Base-by-base conservation (phyloP, 2,888 invertebrate species). In the Galerucella nymphaeae region DNA sequence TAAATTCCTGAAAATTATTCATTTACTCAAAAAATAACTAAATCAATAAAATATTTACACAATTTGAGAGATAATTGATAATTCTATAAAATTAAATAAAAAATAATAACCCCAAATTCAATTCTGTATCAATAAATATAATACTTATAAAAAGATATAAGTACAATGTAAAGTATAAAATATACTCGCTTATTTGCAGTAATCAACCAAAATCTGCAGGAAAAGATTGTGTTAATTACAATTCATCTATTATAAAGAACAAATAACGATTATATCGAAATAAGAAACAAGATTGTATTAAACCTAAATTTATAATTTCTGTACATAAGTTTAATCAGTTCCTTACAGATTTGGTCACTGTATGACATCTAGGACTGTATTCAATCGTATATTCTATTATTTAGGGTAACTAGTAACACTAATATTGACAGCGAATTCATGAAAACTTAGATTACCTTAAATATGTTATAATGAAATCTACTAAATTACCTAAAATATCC, bases 31-130 rank as follows among this genome's bases (percentile, higher is more conserved):
- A 18, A 10, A 18, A 53, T 53, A 16, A 16, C 10, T 53, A 11
- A 53, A 57, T 20, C 55, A 38, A 55, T 16, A 58, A 58, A 57
- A 57, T 57, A 57, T 57, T 57, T 57, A 57, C 57, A 57, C 16
- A 6, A 8, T 50, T n/a, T 50, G n/a, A 50, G n/a, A n/a, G 50
- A 50, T n/a, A 50, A 53, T 18, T 18, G 9, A 16, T 53, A 53
- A 45, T 45, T 11, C 14, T n/a, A 48, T 4, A n/a, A 48, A n/a
- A n/a, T 18, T 53, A 16, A 9, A 58, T 58, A 58, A 5, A 23
- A 23, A 23, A 30, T 58, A 58, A 58, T 58, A 58, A 58, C 23
- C 58, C 58, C 13, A 58, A 30, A 30, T 58, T 14, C 23, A 58
- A 58, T 58, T 58, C 14, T 45, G 45, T 16, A 11, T 58, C 2